These are phyloP conservation scores for Ornithoptera alexandrae DNA, from an alignment of 2,888 invertebrate genomes.

Conservation along the genomic window DNA sequence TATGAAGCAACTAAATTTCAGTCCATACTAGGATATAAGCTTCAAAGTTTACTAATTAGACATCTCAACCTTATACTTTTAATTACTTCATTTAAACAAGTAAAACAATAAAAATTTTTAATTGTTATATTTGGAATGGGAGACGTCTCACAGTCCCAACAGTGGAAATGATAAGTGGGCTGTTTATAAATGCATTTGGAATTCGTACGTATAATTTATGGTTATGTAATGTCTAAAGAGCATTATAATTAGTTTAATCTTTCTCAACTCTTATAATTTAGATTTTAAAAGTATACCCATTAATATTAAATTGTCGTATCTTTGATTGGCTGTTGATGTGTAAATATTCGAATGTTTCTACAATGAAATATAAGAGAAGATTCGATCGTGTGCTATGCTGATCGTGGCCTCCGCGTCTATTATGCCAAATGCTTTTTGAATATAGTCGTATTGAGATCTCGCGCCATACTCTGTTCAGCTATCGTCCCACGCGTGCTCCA, in stretches of 20 bases:
- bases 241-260: too few relatives aligned
- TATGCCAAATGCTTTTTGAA: conserved; percentile 41
- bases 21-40: not conserved
- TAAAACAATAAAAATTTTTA: not conserved
- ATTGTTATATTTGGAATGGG: not conserved
- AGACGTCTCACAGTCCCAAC: too few relatives aligned
- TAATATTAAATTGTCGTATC: not conserved
- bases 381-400: conserved; percentile 17
- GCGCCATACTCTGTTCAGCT: conserved; percentile 35
- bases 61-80: not conserved
- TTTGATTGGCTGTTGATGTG: not conserved
- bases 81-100: not conserved
- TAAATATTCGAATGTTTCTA: not conserved
- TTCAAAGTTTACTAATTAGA: not conserved
- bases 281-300: too few relatives aligned
- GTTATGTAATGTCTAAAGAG: too few relatives aligned
- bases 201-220: too few relatives aligned
- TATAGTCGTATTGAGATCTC: conserved; percentile 38
- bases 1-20: not conserved
- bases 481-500: conserved; percentile 54
- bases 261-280: too few relatives aligned
- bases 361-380: not conserved
- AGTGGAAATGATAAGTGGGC: too few relatives aligned
- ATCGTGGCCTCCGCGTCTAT: conserved; percentile 17
- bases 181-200: too few relatives aligned